phyloP scores from a whole-genome alignment of 2,113 vertebrate genomes.

The Numida meleagris region DNA sequence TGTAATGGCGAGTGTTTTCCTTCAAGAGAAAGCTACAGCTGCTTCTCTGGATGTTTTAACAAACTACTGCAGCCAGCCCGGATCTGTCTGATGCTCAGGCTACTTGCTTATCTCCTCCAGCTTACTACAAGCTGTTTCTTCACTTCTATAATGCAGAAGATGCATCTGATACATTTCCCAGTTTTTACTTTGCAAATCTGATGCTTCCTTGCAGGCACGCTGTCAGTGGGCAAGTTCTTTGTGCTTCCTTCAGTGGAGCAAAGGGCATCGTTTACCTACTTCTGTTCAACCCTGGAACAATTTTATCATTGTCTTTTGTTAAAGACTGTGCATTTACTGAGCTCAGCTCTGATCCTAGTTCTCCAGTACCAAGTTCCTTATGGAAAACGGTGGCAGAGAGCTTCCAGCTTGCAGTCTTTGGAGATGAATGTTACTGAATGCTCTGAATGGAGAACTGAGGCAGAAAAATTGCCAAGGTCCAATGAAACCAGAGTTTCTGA shows the following conservation, averaged over 20 bases:
- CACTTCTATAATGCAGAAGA: neutral
- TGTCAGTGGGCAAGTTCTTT: neutral
- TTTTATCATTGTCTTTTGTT: neutral
- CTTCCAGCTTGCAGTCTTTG: neutral
- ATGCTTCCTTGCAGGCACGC: neutral
- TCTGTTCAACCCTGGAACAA: neutral
- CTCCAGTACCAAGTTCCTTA: neutral
- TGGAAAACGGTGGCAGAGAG: neutral
- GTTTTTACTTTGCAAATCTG: neutral
- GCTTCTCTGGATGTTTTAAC: neutral
- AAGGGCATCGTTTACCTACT: conserved; percentile 21
- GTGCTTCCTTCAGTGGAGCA: neutral
- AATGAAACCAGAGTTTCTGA: neutral
- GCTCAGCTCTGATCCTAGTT: neutral
- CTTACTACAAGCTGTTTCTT: neutral
- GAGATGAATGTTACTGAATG: neutral
- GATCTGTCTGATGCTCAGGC: neutral
- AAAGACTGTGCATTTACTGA: neutral
- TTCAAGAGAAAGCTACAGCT: neutral
- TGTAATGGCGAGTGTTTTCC: neutral
- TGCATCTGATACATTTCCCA: neutral
- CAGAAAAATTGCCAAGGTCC: neutral
- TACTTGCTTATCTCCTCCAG: neutral
- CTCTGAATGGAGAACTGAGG: neutral
- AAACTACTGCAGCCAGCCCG: neutral